Base-by-base conservation (phyloP, 2,113 vertebrate genomes). In the Procavia capensis region DNA sequence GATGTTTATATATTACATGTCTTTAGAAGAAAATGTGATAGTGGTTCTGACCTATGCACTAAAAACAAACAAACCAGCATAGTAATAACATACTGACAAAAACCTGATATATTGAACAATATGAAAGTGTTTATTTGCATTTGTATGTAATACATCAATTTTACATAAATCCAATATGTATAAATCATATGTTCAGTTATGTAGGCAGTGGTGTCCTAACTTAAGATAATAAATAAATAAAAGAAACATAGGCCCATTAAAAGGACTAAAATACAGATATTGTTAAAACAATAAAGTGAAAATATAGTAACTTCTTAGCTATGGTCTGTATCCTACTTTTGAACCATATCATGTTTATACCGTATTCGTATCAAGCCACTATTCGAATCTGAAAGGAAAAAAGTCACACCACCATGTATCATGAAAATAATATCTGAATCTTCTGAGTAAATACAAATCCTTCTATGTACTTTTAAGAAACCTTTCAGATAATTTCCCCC, bases 81-180 rank as follows among this genome's bases (percentile, higher is more conserved):
- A 29, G 95, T 41, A 29, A 95, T 84, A 34, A 96, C 94, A 47
- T 92, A 94, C 47, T 96, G 89, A 87, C 68, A 97, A 91, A 97
- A 96, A 83, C 94, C 83, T 95, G 76, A 96, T 96, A 94, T n/a
- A 96, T 74, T 50, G 50, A 96, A 91, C 91, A 97, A 31, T 93
- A 95, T 90, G 90, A 91, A 95, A 97, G 95, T 91, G 96, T 96
- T 43, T 10, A 64, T 76, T 93, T 96, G 64, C 91, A 89, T 39
- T 64, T 97, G 87, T 96, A 47, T 94, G 88, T 61, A 93, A 81
- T 10, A 82, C 80, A 61, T 70, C 94, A 74, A 72, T 47, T 93
- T 95, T 94, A 66, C 90, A 61, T 92, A 39, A 66, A 79, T 0
- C 39, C 36, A 95, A 85, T 54, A n/a, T n/a, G n/a, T n/a, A n/a